Conservation (phyloP, 2,888 invertebrate genomes). For the Anagyrus pseudococci region DNA sequence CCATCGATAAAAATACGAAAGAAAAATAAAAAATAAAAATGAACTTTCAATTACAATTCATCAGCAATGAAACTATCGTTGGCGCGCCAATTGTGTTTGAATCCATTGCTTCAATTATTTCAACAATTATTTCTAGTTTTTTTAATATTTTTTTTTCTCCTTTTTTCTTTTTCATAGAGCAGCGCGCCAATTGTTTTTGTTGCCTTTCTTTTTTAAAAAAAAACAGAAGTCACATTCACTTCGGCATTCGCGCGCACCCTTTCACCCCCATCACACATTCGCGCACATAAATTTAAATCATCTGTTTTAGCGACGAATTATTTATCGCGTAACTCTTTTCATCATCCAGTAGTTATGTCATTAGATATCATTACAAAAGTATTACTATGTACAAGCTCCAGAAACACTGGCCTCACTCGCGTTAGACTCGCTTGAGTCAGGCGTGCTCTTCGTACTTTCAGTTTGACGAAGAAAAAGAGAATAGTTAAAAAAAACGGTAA, state of each 20-base stretch:
- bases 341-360: conserved; percentile 36
- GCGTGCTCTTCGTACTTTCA: conserved; percentile 22
- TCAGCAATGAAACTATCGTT: background rate
- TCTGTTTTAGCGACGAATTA: conserved; percentile 15
- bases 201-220: conserved; percentile 24
- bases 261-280: conserved; percentile 19
- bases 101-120: background rate
- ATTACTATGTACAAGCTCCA: conserved; percentile 49
- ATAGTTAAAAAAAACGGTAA: conserved; percentile 13
- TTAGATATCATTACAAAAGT: conserved; percentile 48
- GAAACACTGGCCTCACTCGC: conserved; percentile 44
- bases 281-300: conserved; percentile 28
- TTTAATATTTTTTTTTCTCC: background rate
- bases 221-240: too few species aligned
- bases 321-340: conserved; percentile 23
- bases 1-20: background rate
- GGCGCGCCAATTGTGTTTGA: background rate
- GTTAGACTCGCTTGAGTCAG: conserved; percentile 39
- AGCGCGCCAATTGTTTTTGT: conserved; percentile 25
- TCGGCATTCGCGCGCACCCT: conserved; percentile 36
- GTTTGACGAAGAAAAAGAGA: conserved; percentile 25
- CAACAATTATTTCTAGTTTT: background rate
- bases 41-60: background rate
- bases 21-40: conserved; percentile 29
- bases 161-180: background rate